phyloP scores from a whole-genome alignment of 2,888 invertebrate species.

The Rotaria socialis region DNA sequence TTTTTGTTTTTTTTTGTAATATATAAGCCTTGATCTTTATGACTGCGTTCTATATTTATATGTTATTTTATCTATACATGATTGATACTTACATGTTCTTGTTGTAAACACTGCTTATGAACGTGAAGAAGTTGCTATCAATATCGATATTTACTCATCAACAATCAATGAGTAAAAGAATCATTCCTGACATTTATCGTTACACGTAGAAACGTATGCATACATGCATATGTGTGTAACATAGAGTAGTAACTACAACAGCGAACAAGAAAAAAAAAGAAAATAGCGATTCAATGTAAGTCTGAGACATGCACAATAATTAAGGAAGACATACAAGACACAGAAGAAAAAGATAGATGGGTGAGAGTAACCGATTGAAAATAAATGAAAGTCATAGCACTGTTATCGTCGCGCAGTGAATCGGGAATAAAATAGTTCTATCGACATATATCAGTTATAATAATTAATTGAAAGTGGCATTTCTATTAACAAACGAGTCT shows the following conservation, averaged over 20 bases:
- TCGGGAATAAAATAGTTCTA: not conserved
- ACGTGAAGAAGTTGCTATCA: not conserved
- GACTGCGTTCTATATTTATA: too few relatives aligned
- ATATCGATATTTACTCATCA: not conserved
- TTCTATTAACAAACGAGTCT: not conserved
- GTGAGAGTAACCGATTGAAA: not conserved
- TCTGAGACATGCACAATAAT: not conserved
- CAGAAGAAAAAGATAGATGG: not conserved
- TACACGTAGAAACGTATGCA: not conserved
- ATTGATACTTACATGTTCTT: not conserved
- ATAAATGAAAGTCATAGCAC: not conserved
- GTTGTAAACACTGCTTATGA: not conserved
- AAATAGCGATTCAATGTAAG: not conserved
- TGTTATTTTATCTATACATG: not conserved
- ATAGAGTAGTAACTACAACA: not conserved
- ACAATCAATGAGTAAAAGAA: not conserved
- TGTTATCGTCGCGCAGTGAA: not conserved
- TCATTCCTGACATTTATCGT: conserved; percentile 4
- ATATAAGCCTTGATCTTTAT: too few relatives aligned
- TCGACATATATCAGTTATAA: not conserved
- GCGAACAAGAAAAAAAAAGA: not conserved
- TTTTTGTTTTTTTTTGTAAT: not conserved
- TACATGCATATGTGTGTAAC: not conserved
- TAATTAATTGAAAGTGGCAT: not conserved
- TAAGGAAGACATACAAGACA: not conserved